Evolutionary conservation across 2,888 invertebrate genomes (phyloP).

Genomic region (Protophormia terraenovae): DNA sequence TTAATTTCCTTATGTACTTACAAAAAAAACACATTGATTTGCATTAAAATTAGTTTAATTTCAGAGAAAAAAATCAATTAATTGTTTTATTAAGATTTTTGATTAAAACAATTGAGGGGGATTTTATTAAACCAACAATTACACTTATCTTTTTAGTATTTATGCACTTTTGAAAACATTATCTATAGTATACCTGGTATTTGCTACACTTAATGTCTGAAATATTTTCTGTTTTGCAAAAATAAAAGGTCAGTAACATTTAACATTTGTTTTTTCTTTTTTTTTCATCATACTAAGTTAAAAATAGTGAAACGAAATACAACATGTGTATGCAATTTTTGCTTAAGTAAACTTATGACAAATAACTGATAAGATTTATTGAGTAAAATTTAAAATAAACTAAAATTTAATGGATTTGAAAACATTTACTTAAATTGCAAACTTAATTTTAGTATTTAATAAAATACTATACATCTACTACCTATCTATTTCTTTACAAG

Average conservation of each 20-base stretch:
- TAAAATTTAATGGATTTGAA: too few relatives aligned
- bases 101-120: too few relatives aligned
- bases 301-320: background rate
- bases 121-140: too few relatives aligned
- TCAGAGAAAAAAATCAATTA: too few relatives aligned
- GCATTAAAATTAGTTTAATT: too few relatives aligned
- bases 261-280: too few relatives aligned
- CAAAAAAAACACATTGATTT: too few relatives aligned
- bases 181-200: background rate
- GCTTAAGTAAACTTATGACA: background rate
- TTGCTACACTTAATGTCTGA: background rate
- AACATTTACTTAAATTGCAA: background rate
- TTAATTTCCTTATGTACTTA: too few relatives aligned
- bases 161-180: too few relatives aligned
- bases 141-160: too few relatives aligned
- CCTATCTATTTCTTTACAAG: too few relatives aligned
- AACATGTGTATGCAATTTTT: background rate
- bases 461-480: background rate
- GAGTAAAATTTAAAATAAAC: background rate
- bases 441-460: background rate
- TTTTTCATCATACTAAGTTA: background rate
- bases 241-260: background rate
- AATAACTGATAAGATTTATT: slow-evolving; percentile 19
- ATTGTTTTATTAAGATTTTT: too few relatives aligned
- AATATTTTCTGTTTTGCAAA: background rate